Percentiles rank a stretch among this genome's conserved stretches.
Evolutionary conservation across 2,888 invertebrate species (phyloP).

Genomic region (Leptopilina drosophilae): DNA sequence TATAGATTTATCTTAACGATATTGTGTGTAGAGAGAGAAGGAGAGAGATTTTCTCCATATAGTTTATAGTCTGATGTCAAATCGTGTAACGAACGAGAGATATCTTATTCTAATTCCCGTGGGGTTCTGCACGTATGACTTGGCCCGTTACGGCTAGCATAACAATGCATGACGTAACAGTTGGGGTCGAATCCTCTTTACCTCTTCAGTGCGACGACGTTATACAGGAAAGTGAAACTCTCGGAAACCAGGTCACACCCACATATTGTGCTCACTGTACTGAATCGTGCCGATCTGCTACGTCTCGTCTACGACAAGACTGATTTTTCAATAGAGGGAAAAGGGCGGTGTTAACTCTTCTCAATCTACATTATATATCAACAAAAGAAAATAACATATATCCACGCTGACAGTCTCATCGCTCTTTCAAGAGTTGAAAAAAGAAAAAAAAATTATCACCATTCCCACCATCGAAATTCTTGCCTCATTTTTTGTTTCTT

Average conservation of each 20-base stretch:
- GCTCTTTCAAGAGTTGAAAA: no score
- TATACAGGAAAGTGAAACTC: slow-evolving; percentile 77
- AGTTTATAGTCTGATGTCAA: slow-evolving; percentile 49
- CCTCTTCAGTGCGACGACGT: slow-evolving; percentile 69
- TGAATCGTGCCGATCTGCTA: slow-evolving; percentile 60
- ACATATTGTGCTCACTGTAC: slow-evolving; percentile 70
- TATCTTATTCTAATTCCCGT: slow-evolving; percentile 68
- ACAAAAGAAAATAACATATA: slow-evolving; percentile 8
- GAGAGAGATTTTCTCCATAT: neutral
- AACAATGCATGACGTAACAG: slow-evolving; percentile 71
- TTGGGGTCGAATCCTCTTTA: slow-evolving; percentile 74
- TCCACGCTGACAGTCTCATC: slow-evolving; percentile 1
- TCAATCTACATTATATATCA: slow-evolving; percentile 6
- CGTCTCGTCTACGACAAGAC: slow-evolving; percentile 41
- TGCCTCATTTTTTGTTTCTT: neutral
- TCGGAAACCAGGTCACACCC: slow-evolving; percentile 77
- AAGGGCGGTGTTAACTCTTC: slow-evolving; percentile 3
- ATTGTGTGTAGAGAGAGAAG: neutral
- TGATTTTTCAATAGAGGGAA: slow-evolving; percentile 16
- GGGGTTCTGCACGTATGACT: slow-evolving; percentile 70
- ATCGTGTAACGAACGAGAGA: slow-evolving; percentile 49
- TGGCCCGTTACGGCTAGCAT: slow-evolving; percentile 71
- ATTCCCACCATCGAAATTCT: neutral
- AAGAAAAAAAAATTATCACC: neutral
- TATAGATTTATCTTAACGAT: neutral